phyloP scores from a whole-genome alignment of 2,888 invertebrate species.

The Sesia bembeciformis region DNA sequence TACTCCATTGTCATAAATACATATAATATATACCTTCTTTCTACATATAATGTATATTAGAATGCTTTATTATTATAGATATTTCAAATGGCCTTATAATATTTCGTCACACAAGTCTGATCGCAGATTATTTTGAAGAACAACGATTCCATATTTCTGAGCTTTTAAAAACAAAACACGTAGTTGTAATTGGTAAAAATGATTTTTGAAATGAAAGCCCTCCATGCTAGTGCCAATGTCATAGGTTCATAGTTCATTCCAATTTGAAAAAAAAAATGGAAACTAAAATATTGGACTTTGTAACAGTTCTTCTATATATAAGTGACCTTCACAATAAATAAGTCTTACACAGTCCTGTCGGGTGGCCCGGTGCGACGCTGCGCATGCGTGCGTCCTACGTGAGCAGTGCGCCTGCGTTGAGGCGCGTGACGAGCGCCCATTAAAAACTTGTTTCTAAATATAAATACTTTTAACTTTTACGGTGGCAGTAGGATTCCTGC shows the following conservation, averaged over 20 bases:
- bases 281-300: conserved; percentile 16
- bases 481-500: too few relatives aligned
- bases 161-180: conserved; percentile 17
- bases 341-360: background rate
- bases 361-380: background rate
- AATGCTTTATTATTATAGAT: background rate
- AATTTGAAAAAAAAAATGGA: conserved; percentile 23
- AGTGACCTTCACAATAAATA: conserved; percentile 13
- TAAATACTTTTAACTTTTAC: too few relatives aligned
- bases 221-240: conserved; percentile 65
- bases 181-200: conserved; percentile 14
- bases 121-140: background rate
- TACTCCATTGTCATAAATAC: too few relatives aligned
- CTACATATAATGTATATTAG: background rate
- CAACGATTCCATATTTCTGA: conserved; percentile 24
- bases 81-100: conserved; percentile 6
- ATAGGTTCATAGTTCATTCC: conserved; percentile 42
- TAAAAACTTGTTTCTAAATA: too few relatives aligned
- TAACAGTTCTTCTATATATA: conserved; percentile 17
- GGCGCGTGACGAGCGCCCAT: too few relatives aligned
- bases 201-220: conserved; percentile 40
- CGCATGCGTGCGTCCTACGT: background rate
- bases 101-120: conserved; percentile 8
- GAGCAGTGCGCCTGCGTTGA: background rate
- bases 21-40: background rate